Conservation (phyloP, 2,113 vertebrate species). For the Murina feae region DNA sequence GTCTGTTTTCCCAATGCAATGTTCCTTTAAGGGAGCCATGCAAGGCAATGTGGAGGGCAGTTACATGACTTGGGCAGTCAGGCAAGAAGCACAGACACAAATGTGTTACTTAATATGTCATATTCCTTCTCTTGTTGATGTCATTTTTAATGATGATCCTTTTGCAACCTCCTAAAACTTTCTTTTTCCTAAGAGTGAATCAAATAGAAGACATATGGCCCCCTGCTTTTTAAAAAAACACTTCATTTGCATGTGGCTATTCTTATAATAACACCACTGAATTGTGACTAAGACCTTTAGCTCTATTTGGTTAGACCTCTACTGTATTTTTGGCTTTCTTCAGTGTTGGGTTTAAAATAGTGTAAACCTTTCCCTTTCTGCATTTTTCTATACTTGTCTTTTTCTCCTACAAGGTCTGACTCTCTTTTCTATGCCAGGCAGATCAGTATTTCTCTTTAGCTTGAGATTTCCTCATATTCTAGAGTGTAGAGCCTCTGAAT, state of each 20-base stretch:
- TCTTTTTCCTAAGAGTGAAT: background rate
- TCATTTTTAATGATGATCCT: background rate
- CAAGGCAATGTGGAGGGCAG: background rate
- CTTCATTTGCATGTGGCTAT: background rate
- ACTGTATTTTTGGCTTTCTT: background rate
- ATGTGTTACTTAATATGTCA: background rate
- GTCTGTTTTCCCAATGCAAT: background rate
- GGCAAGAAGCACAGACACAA: background rate
- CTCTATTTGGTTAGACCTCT: background rate
- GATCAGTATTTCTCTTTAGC: background rate
- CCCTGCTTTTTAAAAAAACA: background rate
- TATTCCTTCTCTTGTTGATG: background rate
- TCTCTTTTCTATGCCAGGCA: background rate
- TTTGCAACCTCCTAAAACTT: background rate
- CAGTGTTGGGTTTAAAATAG: background rate
- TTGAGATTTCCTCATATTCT: background rate
- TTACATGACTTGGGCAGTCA: background rate
- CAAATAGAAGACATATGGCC: background rate
- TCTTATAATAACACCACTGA: background rate
- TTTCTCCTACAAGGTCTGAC: background rate
- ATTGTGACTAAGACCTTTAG: background rate
- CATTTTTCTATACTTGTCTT: background rate
- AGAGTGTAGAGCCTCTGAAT: background rate
- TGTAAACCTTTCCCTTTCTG: background rate
- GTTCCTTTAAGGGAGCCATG: background rate